Base-by-base conservation (phyloP, 1,140 invertebrate species). In the Drosophila hydei region DNA sequence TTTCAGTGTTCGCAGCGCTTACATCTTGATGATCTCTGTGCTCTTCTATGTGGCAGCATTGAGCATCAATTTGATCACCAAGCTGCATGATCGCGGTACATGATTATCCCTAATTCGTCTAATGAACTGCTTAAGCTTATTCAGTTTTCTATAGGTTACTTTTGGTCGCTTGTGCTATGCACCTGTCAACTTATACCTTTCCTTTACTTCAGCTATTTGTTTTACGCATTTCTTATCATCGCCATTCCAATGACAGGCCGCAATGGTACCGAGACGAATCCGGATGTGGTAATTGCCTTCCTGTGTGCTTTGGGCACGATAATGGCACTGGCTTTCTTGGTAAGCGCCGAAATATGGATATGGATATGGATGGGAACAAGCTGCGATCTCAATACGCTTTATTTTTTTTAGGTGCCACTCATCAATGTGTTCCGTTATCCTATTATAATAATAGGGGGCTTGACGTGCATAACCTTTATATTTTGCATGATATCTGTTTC, bases 211-310 rank as follows among this genome's bases (percentile, higher is more conserved):
- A 94, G 95, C 8, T 94, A 90, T 38, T n/a, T 95, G 36, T 92
- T 94, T 3, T 93, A 95, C 74, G 92, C 93, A 16, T 94, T 95
- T 55, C 95, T 96, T 74, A 92, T 95, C 48, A 90, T 94, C 30
- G 93, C 94, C 72, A 93, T 95, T 45, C 95, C 95, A 4, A 93
- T 96, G 61, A 94, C 94, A 77, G 95, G 94, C n/a, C 87, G 95
- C 11, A 92, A 93, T 16, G 95, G 95, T 9, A 92, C 92, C 19
- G 79, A 92, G 7, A 90, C 93, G 9, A 94, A 94, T 80, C 94
- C 95, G 2, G 95, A 96, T 83, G 25, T 94, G 0, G 68, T 94
- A 9, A 92, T 94, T 59, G 90, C 92, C 7, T 27, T 90, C 4
- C 27, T 93, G 11, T 92, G 91, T 92, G 93, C 55, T 61, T 92